These are phyloP conservation scores for Corythornis madagascariensis DNA, from an alignment of 2,113 vertebrate species.

Conservation along the genomic window DNA sequence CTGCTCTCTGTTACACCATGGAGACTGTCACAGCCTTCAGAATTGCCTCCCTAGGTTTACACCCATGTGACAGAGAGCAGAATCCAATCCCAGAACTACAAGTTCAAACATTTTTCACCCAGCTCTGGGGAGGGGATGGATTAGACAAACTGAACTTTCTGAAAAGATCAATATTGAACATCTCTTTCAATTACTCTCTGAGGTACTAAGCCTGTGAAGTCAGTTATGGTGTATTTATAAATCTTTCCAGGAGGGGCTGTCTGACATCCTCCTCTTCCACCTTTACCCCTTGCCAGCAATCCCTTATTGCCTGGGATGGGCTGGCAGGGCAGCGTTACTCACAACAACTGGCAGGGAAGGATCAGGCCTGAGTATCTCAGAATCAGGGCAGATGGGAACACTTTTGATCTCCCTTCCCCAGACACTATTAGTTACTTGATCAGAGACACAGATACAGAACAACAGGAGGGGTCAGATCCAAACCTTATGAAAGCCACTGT, in stretches of 20 bases:
- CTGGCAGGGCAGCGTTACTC: neutral
- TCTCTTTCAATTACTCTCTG: constrained; percentile 70
- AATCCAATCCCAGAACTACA: constrained; percentile 17
- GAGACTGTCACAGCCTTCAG: neutral
- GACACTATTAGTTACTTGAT: neutral
- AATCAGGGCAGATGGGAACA: neutral
- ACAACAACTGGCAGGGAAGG: neutral
- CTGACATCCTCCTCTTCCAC: constrained; percentile 41
- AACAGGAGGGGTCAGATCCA: neutral
- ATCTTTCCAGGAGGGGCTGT: constrained; percentile 54
- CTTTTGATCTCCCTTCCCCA: neutral
- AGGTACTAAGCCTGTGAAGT: constrained; percentile 61
- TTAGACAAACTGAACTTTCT: constrained; percentile 71
- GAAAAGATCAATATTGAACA: constrained; percentile 72
- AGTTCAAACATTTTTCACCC: constrained; percentile 51
- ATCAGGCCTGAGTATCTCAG: neutral
- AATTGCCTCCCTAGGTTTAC: neutral
- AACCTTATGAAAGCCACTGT: neutral
- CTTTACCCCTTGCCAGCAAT: neutral
- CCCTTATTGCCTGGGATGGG: neutral
- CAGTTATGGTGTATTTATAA: constrained; percentile 63
- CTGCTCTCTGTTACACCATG: neutral
- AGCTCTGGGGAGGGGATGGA: constrained; percentile 43
- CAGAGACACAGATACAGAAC: neutral
- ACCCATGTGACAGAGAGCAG: neutral